phyloP scores from a whole-genome alignment of 2,113 vertebrate species.

The Siniperca chuatsi region DNA sequence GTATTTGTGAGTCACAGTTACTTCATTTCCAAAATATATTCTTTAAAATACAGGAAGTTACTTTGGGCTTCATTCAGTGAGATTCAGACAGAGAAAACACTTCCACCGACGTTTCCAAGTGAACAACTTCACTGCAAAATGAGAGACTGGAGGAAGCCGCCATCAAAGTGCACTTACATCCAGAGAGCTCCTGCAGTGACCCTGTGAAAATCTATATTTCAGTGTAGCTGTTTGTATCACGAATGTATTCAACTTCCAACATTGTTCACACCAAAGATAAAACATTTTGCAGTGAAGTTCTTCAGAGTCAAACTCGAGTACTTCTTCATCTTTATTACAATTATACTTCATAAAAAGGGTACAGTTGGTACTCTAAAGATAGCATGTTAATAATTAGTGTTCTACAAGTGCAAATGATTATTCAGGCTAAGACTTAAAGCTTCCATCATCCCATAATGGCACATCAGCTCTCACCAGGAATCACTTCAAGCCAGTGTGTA shows the following conservation, averaged over 20 bases:
- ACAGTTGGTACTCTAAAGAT: neutral
- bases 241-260: too few relatives aligned
- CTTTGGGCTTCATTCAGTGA: neutral
- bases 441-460: too few relatives aligned
- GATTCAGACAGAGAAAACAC: too few relatives aligned
- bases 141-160: too few relatives aligned
- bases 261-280: too few relatives aligned
- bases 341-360: neutral
- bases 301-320: too few relatives aligned
- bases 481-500: too few relatives aligned
- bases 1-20: neutral
- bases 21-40: constrained; percentile 25
- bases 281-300: too few relatives aligned
- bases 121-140: too few relatives aligned
- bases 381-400: neutral
- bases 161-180: neutral
- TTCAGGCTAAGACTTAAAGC: neutral
- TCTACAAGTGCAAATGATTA: neutral
- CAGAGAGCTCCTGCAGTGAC: neutral
- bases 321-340: neutral
- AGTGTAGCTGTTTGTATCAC: too few relatives aligned
- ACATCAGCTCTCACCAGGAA: too few relatives aligned
- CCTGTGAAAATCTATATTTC: neutral
- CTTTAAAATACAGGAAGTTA: neutral
- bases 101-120: too few relatives aligned